Evolutionary conservation across 2,888 invertebrate species (phyloP).

Genomic region (Dastarcus helophoroides): DNA sequence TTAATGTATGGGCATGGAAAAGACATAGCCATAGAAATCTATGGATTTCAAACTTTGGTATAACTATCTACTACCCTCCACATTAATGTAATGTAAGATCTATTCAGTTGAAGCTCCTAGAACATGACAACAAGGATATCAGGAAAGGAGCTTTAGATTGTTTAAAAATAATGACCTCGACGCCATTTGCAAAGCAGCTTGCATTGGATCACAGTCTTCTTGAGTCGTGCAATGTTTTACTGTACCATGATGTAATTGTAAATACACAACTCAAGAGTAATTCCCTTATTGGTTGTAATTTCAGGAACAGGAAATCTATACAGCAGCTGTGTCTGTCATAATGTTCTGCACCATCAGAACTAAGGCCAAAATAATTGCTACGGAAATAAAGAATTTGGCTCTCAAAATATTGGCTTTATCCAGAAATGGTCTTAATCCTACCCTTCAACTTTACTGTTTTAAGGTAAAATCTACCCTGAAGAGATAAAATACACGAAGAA

Average conservation of each 20-base stretch:
- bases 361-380: conserved; percentile 25
- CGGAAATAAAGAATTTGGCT: conserved; percentile 21
- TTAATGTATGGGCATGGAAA: conserved; percentile 33
- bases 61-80: too few relatives aligned
- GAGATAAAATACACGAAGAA: background rate
- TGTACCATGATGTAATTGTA: too few relatives aligned
- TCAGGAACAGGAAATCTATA: conserved; percentile 24
- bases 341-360: conserved; percentile 32
- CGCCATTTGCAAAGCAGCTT: too few relatives aligned
- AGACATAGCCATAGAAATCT: conserved; percentile 29
- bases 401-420: conserved; percentile 23
- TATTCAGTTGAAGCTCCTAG: too few relatives aligned
- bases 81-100: too few relatives aligned
- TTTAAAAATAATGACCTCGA: too few relatives aligned
- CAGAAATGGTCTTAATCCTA: conserved; percentile 13
- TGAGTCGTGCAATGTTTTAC: too few relatives aligned
- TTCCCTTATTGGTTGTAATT: too few relatives aligned
- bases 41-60: conserved; percentile 31
- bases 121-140: too few relatives aligned
- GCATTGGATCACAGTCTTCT: too few relatives aligned
- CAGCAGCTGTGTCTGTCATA: conserved; percentile 27
- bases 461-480: conserved; percentile 8
- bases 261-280: too few relatives aligned
- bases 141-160: too few relatives aligned
- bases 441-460: conserved; percentile 8